A percentile compares a stretch with the other conserved stretches of the same genome.
Evolutionary conservation across 2,888 invertebrate species (phyloP).

Genomic region (Allygus modestus): DNA sequence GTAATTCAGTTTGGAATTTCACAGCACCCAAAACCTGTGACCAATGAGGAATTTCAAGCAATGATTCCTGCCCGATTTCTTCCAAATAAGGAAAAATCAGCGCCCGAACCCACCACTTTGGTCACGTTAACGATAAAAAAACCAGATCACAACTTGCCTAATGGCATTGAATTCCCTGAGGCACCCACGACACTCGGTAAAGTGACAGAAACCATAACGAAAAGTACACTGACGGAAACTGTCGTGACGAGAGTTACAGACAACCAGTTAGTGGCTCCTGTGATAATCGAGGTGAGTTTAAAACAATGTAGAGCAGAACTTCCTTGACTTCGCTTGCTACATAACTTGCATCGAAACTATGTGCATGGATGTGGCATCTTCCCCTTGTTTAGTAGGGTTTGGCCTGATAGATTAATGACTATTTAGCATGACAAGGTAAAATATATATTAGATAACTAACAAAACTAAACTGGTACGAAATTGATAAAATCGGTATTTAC

Average conservation of each 20-base stretch:
- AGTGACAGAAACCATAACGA: conserved; percentile 96
- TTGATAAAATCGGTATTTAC: background rate
- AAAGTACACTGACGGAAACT: conserved; percentile 96
- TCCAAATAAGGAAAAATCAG: conserved; percentile 63
- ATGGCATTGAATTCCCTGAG: conserved; percentile 86
- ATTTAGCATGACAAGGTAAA: conserved; percentile 33
- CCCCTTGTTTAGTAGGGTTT: background rate
- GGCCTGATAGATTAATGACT: conserved; percentile 65
- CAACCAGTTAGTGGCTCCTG: conserved; percentile 90
- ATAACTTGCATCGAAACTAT: conserved; percentile 4
- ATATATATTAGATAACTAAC: conserved; percentile 48
- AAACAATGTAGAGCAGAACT: conserved; percentile 47
- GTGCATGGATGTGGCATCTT: conserved; percentile 23
- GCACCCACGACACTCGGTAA: conserved; percentile 90
- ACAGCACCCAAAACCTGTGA: conserved; percentile 86
- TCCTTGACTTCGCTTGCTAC: background rate
- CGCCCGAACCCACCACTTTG: conserved; percentile 69
- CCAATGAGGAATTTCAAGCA: conserved; percentile 96
- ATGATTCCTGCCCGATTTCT: conserved; percentile 96
- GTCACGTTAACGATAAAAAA: conserved; percentile 93
- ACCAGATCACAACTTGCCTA: conserved; percentile 79
- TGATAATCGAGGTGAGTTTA: conserved; percentile 92
- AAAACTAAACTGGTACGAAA: conserved; percentile 29
- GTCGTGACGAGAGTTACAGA: conserved; percentile 96
- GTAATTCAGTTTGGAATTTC: conserved; percentile 40